phyloP scores from a whole-genome alignment of 2,113 vertebrate species.

The Xiphophorus hellerii region DNA sequence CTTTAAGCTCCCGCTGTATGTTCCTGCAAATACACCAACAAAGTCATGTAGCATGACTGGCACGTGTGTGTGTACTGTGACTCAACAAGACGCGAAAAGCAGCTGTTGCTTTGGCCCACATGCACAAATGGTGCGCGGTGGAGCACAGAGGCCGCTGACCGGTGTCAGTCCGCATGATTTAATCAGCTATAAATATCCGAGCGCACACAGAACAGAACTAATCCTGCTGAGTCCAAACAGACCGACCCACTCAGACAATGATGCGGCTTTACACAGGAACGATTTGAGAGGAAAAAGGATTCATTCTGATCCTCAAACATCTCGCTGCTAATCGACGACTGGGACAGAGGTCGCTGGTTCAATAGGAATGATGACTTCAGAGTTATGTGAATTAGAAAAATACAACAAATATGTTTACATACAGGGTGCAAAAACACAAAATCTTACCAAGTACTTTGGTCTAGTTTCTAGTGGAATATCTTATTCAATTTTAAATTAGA shows the following conservation, averaged over 20 bases:
- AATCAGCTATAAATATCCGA: slow-evolving; percentile 73
- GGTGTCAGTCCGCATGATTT: slow-evolving; percentile 52
- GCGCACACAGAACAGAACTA: slow-evolving; percentile 48
- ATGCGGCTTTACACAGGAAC: not conserved
- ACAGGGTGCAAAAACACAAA: no score
- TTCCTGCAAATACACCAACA: slow-evolving; percentile 1
- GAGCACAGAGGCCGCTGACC: not conserved
- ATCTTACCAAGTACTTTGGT: no score
- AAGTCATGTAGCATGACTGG: not conserved
- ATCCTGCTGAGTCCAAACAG: slow-evolving; percentile 47
- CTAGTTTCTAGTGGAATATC: no score
- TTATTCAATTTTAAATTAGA: no score
- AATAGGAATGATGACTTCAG: no score
- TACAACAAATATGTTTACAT: no score
- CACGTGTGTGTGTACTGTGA: not conserved
- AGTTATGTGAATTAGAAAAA: no score
- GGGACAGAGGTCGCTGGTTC: no score
- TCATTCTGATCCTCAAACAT: not conserved
- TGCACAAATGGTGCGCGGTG: not conserved
- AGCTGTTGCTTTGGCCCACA: not conserved
- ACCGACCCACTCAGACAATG: not conserved
- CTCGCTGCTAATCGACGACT: no score
- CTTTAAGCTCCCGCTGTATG: not conserved
- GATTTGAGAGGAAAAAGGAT: not conserved
- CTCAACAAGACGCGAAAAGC: not conserved